Percentiles rank a stretch among this genome's conserved stretches.
These are phyloP conservation scores for Liodrosophila aerea DNA, from an alignment of 2,888 invertebrate species.

Conservation along the genomic window DNA sequence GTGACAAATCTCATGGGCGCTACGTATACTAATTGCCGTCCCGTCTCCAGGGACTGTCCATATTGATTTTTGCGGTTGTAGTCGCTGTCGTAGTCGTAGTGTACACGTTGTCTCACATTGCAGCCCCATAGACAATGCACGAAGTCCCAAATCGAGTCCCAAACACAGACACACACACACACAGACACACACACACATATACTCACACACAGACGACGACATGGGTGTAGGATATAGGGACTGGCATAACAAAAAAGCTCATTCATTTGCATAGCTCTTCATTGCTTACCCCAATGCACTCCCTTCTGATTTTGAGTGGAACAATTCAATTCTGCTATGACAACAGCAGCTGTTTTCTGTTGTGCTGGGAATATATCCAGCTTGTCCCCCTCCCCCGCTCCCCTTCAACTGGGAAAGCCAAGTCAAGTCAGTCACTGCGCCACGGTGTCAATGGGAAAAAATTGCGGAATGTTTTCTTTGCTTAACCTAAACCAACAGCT, in stretches of 20 bases:
- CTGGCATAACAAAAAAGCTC: not conserved
- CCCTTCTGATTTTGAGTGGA: constrained; percentile 3
- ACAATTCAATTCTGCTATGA: constrained; percentile 19
- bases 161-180: not conserved
- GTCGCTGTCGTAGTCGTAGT: no score
- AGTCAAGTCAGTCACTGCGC: constrained; percentile 1
- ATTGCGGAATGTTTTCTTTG: no score
- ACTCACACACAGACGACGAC: no score
- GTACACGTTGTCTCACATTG: not conserved
- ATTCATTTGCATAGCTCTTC: constrained; percentile 22
- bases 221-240: no score
- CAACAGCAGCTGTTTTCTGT: constrained; percentile 15
- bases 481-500: no score
- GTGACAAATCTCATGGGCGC: constrained; percentile 25
- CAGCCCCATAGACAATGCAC: constrained; percentile 16
- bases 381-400: no score
- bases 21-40: constrained; percentile 44
- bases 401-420: not conserved
- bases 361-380: not conserved
- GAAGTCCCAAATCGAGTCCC: constrained; percentile 7
- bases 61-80: constrained; percentile 42
- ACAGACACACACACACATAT: no score
- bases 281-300: not conserved
- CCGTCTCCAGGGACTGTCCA: constrained; percentile 19
- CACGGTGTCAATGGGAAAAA: not conserved